Conservation (phyloP, 2,797 vertebrate species). For the Scleropages formosus region DNA sequence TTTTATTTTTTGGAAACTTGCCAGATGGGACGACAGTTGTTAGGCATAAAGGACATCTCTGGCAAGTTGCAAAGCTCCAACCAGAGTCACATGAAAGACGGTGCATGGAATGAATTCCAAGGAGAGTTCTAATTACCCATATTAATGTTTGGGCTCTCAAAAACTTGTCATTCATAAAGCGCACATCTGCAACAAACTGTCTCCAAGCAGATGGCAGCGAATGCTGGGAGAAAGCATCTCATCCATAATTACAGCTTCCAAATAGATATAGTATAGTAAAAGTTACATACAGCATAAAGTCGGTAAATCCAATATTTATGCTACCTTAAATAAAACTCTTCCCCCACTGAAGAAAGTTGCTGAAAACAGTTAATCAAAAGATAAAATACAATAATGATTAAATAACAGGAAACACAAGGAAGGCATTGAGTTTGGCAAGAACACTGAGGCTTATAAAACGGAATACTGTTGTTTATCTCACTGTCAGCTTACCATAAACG, state of each 20-base stretch:
- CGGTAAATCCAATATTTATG: neutral
- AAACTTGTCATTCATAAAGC: constrained; percentile 22
- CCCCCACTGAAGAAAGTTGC: too few relatives aligned
- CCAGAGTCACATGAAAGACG: constrained; percentile 21
- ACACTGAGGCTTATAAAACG: too few relatives aligned
- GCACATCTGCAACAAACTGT: constrained; percentile 10
- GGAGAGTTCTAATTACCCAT: constrained; percentile 34
- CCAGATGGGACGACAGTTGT: constrained; percentile 31
- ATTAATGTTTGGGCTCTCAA: constrained; percentile 25
- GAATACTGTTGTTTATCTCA: too few relatives aligned
- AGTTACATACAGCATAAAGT: neutral
- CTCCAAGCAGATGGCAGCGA: constrained; percentile 26
- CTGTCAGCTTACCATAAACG: too few relatives aligned
- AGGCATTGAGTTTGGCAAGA: too few relatives aligned
- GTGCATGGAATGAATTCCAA: constrained; percentile 19
- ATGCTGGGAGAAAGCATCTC: neutral
- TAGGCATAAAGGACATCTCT: constrained; percentile 3
- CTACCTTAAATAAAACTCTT: neutral
- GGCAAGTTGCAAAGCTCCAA: constrained; percentile 24
- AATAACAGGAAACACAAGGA: too few relatives aligned
- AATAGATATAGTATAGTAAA: neutral
- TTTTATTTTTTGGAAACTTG: constrained; percentile 31
- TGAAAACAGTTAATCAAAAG: too few relatives aligned
- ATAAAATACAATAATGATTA: too few relatives aligned
- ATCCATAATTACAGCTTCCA: neutral